These are phyloP conservation scores for Heptranchias perlo DNA, from an alignment of 2,113 vertebrate genomes.

Conservation along the genomic window DNA sequence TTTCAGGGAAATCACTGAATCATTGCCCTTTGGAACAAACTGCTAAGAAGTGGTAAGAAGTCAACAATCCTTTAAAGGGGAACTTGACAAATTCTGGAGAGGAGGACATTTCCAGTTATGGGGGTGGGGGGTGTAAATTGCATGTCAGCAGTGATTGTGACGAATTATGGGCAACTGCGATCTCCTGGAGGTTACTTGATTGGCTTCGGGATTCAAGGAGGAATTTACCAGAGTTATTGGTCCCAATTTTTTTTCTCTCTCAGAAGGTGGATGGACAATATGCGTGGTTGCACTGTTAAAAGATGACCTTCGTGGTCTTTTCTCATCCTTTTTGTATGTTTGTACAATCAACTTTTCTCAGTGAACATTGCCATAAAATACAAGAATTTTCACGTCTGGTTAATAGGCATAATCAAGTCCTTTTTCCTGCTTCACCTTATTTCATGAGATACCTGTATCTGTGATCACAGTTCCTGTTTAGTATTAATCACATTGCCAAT, in stretches of 20 bases:
- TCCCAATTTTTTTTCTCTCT: background rate
- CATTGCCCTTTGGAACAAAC: background rate
- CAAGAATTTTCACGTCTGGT: background rate
- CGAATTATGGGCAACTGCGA: background rate
- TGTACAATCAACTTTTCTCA: too few relatives aligned
- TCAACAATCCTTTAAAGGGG: background rate
- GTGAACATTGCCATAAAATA: too few relatives aligned
- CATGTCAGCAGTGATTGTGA: background rate
- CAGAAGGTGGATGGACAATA: background rate
- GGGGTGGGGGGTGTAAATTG: background rate
- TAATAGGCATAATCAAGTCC: background rate
- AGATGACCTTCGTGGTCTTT: too few relatives aligned
- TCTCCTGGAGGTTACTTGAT: background rate
- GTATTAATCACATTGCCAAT: background rate
- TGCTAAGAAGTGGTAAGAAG: background rate
- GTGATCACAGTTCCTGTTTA: background rate
- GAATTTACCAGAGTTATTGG: too few relatives aligned
- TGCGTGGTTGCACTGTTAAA: background rate
- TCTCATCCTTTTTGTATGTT: too few relatives aligned
- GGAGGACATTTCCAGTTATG: background rate
- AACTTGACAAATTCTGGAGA: background rate
- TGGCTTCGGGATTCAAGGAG: too few relatives aligned
- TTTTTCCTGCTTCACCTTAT: background rate
- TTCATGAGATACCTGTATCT: background rate
- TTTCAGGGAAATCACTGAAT: background rate